These are phyloP conservation scores for Ptychobarbus kaznakovi DNA, from an alignment of 2,797 vertebrate genomes.

Conservation along the genomic window DNA sequence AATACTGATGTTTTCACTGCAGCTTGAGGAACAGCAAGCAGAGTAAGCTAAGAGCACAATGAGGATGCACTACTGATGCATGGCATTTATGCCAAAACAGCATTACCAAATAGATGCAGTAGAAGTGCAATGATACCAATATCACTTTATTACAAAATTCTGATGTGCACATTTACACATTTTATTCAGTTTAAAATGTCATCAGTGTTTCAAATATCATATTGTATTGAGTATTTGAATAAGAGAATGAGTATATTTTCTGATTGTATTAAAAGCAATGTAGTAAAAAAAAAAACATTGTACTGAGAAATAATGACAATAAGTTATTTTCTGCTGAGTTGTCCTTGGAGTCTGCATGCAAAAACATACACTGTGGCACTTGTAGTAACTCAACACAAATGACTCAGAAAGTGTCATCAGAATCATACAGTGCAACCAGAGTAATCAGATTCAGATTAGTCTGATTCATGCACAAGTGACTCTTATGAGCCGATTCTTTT, in stretches of 20 bases:
- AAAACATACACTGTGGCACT: background rate
- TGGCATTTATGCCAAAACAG: conserved; percentile 7
- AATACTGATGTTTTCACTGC: conserved; percentile 67
- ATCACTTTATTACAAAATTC: background rate
- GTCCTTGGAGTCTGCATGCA: background rate
- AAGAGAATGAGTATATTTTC: too few relatives aligned
- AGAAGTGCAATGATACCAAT: background rate
- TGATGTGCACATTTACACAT: background rate
- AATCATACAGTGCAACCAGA: background rate
- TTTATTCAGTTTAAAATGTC: background rate
- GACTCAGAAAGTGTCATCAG: background rate
- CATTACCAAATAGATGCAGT: background rate
- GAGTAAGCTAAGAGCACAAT: background rate
- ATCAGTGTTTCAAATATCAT: background rate
- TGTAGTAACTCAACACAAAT: background rate
- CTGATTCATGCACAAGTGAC: background rate
- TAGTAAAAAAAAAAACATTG: background rate
- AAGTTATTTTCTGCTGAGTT: background rate
- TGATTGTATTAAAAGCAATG: background rate
- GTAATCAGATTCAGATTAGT: background rate
- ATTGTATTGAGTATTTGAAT: background rate
- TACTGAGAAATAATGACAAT: background rate
- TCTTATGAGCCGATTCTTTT: background rate
- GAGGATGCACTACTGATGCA: conserved; percentile 6
- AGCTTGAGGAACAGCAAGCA: conserved; percentile 17